These are phyloP conservation scores for Fregata magnificens DNA, from an alignment of 2,113 vertebrate species.

Conservation along the genomic window DNA sequence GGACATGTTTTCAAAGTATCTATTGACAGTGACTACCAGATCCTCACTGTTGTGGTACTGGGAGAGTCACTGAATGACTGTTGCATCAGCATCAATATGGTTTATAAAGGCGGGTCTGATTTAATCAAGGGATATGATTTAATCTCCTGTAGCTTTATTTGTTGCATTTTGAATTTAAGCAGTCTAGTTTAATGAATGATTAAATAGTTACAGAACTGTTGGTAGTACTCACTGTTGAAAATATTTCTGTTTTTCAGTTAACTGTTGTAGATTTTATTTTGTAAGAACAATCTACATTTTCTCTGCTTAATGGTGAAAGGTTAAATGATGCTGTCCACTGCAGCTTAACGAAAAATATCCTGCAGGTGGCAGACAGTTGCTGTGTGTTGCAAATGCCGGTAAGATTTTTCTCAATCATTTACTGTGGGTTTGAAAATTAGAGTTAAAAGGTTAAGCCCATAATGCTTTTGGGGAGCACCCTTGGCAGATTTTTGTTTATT, in stretches of 20 bases:
- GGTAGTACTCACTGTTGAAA: background rate
- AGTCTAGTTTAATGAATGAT: background rate
- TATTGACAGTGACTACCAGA: background rate
- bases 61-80: background rate
- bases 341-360: background rate
- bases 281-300: background rate
- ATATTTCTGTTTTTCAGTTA: background rate
- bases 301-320: background rate
- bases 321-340: background rate
- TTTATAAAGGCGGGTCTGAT: background rate
- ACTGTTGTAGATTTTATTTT: background rate
- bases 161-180: background rate
- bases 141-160: background rate
- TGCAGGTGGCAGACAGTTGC: constrained; percentile 28
- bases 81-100: background rate
- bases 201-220: background rate
- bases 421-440: background rate
- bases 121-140: background rate
- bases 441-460: background rate
- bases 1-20: background rate
- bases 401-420: background rate
- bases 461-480: background rate
- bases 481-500: background rate
- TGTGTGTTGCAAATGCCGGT: background rate
- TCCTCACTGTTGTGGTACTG: background rate